Conservation (phyloP, 1,140 invertebrate genomes). For the Ostrea denselamellosa region DNA sequence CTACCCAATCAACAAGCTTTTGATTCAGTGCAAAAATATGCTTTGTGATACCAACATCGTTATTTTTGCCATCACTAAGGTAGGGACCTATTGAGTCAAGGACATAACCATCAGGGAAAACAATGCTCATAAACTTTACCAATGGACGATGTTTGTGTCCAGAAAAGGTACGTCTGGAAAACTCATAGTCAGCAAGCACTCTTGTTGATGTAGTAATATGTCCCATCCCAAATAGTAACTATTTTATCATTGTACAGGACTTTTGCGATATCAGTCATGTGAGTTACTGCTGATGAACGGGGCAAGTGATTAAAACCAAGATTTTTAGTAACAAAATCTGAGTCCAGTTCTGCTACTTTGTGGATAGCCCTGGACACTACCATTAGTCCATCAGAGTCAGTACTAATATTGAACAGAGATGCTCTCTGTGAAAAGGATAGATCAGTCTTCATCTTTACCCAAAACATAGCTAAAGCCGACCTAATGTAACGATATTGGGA, state of each 20-base stretch:
- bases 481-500: too few relatives aligned
- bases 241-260: neutral
- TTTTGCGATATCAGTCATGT: neutral
- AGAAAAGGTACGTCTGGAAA: neutral
- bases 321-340: neutral
- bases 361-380: neutral
- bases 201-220: neutral
- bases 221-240: neutral
- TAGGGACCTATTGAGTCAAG: neutral
- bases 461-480: too few relatives aligned
- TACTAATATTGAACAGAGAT: neutral
- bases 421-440: too few relatives aligned
- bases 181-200: neutral
- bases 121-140: neutral
- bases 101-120: neutral
- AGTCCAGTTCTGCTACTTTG: neutral
- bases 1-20: neutral
- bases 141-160: neutral
- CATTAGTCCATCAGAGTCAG: neutral
- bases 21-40: neutral
- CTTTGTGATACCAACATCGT: neutral
- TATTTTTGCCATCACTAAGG: neutral
- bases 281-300: neutral
- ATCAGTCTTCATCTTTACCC: too few relatives aligned
- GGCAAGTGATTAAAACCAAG: neutral